Percentiles rank a stretch among this genome's conserved stretches.
Conservation (phyloP, 2,888 invertebrate species). For the Sarcophaga subvicina region DNA sequence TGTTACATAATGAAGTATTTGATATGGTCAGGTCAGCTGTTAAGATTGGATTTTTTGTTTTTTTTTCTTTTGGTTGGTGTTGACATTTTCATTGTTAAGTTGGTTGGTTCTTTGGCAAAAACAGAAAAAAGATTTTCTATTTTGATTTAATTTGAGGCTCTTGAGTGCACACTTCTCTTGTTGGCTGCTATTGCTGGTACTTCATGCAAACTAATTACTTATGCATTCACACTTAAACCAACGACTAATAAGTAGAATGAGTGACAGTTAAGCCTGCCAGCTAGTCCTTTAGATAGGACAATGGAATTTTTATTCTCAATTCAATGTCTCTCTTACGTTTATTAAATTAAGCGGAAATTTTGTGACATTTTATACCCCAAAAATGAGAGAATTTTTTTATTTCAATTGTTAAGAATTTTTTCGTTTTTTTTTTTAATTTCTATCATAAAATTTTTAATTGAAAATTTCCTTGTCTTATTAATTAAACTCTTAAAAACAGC, state of each 20-base stretch:
- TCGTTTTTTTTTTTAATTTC: constrained; percentile 37
- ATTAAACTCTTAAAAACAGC: constrained; percentile 35
- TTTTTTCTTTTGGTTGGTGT: constrained; percentile 61
- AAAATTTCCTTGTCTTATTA: constrained; percentile 25
- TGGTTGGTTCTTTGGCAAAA: constrained; percentile 34
- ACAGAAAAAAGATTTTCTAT: constrained; percentile 62
- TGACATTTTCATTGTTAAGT: constrained; percentile 66
- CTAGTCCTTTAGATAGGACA: constrained; percentile 27
- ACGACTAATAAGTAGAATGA: constrained; percentile 20
- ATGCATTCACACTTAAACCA: constrained; percentile 52
- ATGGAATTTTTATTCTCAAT: not conserved
- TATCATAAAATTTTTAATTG: constrained; percentile 1
- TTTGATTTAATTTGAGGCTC: constrained; percentile 78
- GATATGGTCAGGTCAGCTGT: constrained; percentile 60
- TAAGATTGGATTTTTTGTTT: constrained; percentile 33
- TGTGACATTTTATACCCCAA: constrained; percentile 21
- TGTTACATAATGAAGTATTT: constrained; percentile 57
- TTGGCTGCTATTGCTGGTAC: not conserved
- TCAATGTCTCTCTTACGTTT: not conserved
- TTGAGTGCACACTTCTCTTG: constrained; percentile 74
- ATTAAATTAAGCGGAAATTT: constrained; percentile 56
- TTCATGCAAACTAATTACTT: constrained; percentile 66
- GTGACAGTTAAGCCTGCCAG: constrained; percentile 37
- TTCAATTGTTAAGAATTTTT: constrained; percentile 23
- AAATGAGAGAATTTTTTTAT: constrained; percentile 26